phyloP scores from a whole-genome alignment of 2,797 vertebrate genomes.

The Platalea minor region DNA sequence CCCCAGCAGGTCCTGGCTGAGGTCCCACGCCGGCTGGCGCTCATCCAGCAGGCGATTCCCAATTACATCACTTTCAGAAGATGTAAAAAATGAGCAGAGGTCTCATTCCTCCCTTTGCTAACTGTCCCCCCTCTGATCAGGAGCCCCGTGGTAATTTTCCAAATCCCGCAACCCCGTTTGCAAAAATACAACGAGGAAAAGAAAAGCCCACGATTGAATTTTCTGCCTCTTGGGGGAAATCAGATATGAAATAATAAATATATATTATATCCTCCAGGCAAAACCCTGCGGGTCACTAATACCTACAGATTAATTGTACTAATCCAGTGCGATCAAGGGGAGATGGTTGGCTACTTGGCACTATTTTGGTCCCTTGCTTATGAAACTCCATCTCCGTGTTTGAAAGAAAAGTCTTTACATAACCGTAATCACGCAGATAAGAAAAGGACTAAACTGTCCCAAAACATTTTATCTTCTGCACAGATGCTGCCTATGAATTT shows the following conservation, averaged over 20 bases:
- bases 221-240: slow-evolving; percentile 21
- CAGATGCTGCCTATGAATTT: slow-evolving; percentile 61
- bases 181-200: not conserved
- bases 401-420: slow-evolving; percentile 52
- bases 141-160: not conserved
- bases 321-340: slow-evolving; percentile 15
- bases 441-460: slow-evolving; percentile 60
- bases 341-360: slow-evolving; percentile 25
- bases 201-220: not conserved
- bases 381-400: slow-evolving; percentile 50
- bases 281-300: slow-evolving; percentile 44
- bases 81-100: not conserved
- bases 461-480: slow-evolving; percentile 50
- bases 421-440: slow-evolving; percentile 46
- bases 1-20: not conserved
- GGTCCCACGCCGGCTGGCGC: accelerated
- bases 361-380: slow-evolving; percentile 27
- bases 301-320: slow-evolving; percentile 63
- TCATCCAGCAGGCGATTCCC: not conserved
- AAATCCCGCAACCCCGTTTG: not conserved
- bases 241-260: slow-evolving; percentile 67
- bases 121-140: not conserved
- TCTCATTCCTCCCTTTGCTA: not conserved
- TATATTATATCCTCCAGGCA: slow-evolving; percentile 23
- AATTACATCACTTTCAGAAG: not conserved